Conservation (phyloP, 2,113 vertebrate genomes). For the Cyprinus carpio region DNA sequence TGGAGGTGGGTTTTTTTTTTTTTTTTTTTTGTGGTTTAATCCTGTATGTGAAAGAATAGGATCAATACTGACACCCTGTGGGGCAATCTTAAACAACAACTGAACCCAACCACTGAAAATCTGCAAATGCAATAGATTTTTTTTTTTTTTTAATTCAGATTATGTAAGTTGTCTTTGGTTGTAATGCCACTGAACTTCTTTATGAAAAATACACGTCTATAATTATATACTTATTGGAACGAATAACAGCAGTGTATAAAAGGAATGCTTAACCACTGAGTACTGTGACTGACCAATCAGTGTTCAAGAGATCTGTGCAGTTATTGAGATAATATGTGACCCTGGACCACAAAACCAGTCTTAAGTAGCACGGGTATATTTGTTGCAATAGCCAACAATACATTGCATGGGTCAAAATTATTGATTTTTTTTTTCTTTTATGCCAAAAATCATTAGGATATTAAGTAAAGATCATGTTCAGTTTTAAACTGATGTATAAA, state of each 20-base stretch:
- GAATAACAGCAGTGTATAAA: neutral
- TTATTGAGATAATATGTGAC: neutral
- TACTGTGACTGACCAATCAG: neutral
- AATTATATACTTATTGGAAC: neutral
- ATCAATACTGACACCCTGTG: slow-evolving; percentile 28
- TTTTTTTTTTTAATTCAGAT: too few species aligned
- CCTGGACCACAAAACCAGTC: too few species aligned
- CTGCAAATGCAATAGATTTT: neutral
- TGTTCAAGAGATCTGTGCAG: neutral
- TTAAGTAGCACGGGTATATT: too few species aligned
- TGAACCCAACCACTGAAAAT: neutral
- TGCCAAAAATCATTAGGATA: too few species aligned
- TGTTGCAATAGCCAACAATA: too few species aligned
- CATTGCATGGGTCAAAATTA: too few species aligned
- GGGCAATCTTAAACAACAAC: neutral
- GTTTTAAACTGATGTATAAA: too few species aligned
- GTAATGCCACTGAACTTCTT: neutral
- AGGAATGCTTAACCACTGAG: neutral
- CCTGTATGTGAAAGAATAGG: neutral
- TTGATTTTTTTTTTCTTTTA: too few species aligned
- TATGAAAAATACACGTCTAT: neutral
- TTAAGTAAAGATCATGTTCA: too few species aligned
- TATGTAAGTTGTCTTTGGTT: neutral
- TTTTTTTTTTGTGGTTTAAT: neutral
- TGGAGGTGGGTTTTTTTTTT: too few species aligned